Percentiles rank a stretch among this genome's conserved stretches.
Evolutionary conservation across 2,797 vertebrate genomes (phyloP).

Genomic region (Danionella dracula): DNA sequence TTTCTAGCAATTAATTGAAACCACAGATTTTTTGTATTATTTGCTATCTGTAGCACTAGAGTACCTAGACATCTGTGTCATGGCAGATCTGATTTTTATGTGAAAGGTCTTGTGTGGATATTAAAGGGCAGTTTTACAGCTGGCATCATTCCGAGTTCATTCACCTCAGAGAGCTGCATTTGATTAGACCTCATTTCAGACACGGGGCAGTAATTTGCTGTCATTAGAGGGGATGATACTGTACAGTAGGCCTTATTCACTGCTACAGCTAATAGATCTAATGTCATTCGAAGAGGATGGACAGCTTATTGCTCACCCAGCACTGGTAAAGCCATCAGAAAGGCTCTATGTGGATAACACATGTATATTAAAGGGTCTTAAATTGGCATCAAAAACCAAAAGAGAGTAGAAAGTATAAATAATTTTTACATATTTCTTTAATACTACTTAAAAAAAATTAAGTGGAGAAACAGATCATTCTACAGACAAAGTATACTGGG

Average conservation of each 20-base stretch:
- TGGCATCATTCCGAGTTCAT: slow-evolving; percentile 23
- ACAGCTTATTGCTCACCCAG: slow-evolving; percentile 7
- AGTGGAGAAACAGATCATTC: too few species aligned
- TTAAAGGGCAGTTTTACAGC: not conserved
- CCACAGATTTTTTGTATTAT: too few species aligned
- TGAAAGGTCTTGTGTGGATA: not conserved
- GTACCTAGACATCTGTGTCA: too few species aligned
- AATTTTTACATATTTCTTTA: too few species aligned
- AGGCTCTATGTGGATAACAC: not conserved
- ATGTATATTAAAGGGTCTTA: too few species aligned
- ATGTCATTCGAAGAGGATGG: slow-evolving; percentile 26
- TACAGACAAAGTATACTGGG: too few species aligned
- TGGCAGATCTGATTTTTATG: not conserved
- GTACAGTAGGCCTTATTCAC: slow-evolving; percentile 28
- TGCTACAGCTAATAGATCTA: slow-evolving; percentile 15
- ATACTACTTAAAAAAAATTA: too few species aligned
- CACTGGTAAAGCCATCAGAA: too few species aligned
- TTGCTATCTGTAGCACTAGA: too few species aligned
- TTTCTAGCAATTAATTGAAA: too few species aligned
- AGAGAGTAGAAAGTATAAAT: too few species aligned
- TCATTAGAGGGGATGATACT: slow-evolving; percentile 30
- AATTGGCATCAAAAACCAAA: too few species aligned
- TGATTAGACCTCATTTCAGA: slow-evolving; percentile 46
- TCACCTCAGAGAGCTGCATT: slow-evolving; percentile 40
- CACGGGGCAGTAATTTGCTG: slow-evolving; percentile 45